Evolutionary conservation across 2,888 invertebrate genomes (phyloP), one percentile per base, ranked within the genome.

Genomic region (Aethes cnicana): DNA sequence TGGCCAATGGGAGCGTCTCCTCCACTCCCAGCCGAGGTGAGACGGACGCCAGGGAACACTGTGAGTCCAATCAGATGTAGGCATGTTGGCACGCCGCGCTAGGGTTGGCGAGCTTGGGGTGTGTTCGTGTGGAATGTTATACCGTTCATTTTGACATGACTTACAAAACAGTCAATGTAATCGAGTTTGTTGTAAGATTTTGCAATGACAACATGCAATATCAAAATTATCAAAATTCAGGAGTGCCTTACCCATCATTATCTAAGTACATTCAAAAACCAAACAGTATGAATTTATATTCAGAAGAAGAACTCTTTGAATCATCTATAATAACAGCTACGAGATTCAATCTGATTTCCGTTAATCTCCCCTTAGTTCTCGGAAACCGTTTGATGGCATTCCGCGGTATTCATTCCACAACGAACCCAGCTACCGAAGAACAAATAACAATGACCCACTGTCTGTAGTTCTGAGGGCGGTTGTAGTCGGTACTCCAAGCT

Each of bases 21-120:
- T 86, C 88, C 21, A 84, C 87, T 37, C 86, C 89, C 72, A 87
- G 86, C 84, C 79, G 87, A 88, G 87, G 87, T 87, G 88, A 88
- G 86, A 73, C 66, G 82, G 85, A 81, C 67, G 68, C 72, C 72
- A 77, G 73, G 59, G 82, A 82, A 62, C 79, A 85, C 80, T 89
- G 88, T 89, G 84, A 88, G 88, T 88, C 80, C 67, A 73, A 71
- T 69, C 68, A 61, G 57, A 68, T 84, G 79, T 84, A 81, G 80
- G 83, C 86, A 85, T 81, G 78, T 66, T 46, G 35, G 50, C 50
- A 50, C 43, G 28, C 50, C 42, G 36, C 55, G 61, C 68, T 50
- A 25, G 26, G 25, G 44, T 20, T 37, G 37, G 23, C 21, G 33
- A 35, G 23, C 21, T 25, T 18, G 36, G 42, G 44, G 41, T 37